Evolutionary conservation across 2,888 invertebrate species (phyloP).

Genomic region (Zygogramma bicolorata): DNA sequence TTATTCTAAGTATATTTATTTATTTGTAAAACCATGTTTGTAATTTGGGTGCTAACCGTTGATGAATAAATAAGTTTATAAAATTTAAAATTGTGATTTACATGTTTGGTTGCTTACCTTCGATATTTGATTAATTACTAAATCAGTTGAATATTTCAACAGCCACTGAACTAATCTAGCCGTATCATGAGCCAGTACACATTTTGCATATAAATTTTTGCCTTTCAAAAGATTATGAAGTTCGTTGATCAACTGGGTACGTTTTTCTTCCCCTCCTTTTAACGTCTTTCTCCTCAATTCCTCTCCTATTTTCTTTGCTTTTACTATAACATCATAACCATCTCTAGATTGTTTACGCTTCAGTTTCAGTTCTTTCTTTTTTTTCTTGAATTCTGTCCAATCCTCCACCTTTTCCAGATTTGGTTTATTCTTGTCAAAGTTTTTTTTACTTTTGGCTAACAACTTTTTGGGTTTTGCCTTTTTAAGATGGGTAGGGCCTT

Average conservation of each 20-base stretch:
- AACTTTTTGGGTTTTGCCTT: conserved; percentile 42
- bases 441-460: conserved; percentile 26
- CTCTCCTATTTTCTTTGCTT: conserved; percentile 74
- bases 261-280: conserved; percentile 71
- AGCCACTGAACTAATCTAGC: conserved; percentile 91
- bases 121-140: conserved; percentile 77
- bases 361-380: conserved; percentile 78
- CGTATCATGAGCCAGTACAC: conserved; percentile 88
- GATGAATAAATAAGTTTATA: no score
- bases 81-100: no score
- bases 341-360: conserved; percentile 73
- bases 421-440: conserved; percentile 28
- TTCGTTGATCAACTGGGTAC: conserved; percentile 72
- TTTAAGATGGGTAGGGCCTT: conserved; percentile 17
- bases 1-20: no score
- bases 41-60: no score
- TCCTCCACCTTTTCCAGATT: conserved; percentile 67
- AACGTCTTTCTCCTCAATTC: conserved; percentile 67
- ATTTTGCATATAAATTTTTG: conserved; percentile 73
- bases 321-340: conserved; percentile 68
- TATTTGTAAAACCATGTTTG: no score
- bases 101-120: conserved; percentile 64
- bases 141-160: conserved; percentile 77
- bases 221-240: conserved; percentile 74
- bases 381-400: conserved; percentile 82